Evolutionary conservation across 2,797 vertebrate genomes (phyloP), one percentile per base, ranked within the genome.

Genomic region (Choloepus didactylus): DNA sequence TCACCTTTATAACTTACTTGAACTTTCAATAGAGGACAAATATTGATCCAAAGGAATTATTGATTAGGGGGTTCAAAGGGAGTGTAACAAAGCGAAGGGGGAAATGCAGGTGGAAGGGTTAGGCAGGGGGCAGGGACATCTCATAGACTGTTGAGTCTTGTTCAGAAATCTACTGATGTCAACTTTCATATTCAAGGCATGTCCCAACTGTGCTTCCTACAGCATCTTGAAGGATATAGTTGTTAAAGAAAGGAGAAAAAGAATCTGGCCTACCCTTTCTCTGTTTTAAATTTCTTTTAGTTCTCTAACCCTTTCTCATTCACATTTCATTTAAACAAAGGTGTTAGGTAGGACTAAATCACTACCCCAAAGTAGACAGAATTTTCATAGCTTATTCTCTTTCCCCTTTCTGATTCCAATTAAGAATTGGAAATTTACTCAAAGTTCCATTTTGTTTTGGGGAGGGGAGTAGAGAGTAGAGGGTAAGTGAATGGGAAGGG

Each of bases 201-300:
- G 80, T 41, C 67, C 59, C 91, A 35, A 59, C n/a, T 83, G 70
- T 49, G n/a, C 72, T 87, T 87, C 60, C 21, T 76, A 31, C 8
- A 56, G 23, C 66, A 64, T 51, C 77, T 87, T 73, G 35, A 72
- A 38, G 38, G 69, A 18, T 9, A 16, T n/a, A 7, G 9, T 31
- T 8, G 29, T 21, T 29, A 87, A 51, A 49, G 7, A 27, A n/a
- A 12, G 56, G 15, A 60, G 3, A 73, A 60, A 49, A 73, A 41
- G 19, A 14, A 60, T 62, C n/a, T 64, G 44, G 18, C 2, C 75
- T 46, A 56, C 38, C 16, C 46, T 90, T 59, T 69, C 23, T 66
- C 51, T 82, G 38, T 62, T 69, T 94, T 81, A 73, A 91, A 89
- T 85, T 80, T n/a, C 44, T 91, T 69, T 86, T 60, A n/a, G 3